phyloP scores from a whole-genome alignment of 2,113 vertebrate genomes.

The Oryzias melastigma region DNA sequence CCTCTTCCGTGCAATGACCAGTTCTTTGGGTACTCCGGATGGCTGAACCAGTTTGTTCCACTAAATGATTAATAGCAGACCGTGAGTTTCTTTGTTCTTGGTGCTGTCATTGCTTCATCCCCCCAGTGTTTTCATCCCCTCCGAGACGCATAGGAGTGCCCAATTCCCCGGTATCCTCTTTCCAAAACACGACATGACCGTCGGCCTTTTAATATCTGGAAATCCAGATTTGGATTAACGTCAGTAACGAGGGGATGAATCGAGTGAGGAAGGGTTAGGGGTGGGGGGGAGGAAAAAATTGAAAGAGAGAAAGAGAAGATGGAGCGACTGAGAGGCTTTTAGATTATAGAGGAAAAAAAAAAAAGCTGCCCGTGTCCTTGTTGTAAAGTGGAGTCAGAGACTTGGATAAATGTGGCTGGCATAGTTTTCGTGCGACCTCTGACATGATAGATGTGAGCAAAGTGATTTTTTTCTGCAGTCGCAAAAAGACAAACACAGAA shows the following conservation, averaged over 20 bases:
- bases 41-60: constrained; percentile 54
- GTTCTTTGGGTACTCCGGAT: constrained; percentile 49
- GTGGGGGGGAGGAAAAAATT: constrained; percentile 17
- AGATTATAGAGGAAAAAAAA: constrained; percentile 46
- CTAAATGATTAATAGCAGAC: constrained; percentile 64
- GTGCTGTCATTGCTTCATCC: constrained; percentile 52
- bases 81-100: constrained; percentile 62
- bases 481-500: constrained; percentile 18
- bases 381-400: constrained; percentile 35
- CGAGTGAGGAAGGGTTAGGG: constrained; percentile 18
- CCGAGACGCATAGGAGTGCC: constrained; percentile 62
- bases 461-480: constrained; percentile 16
- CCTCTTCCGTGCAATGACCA: constrained; percentile 71
- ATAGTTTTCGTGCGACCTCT: constrained; percentile 32
- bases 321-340: constrained; percentile 60
- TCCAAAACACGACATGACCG: constrained; percentile 58
- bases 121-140: constrained; percentile 62
- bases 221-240: constrained; percentile 76
- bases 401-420: constrained; percentile 36
- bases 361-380: constrained; percentile 50
- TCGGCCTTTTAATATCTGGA: constrained; percentile 68
- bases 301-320: constrained; percentile 37
- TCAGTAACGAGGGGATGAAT: constrained; percentile 46
- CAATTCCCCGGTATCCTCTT: constrained; percentile 63
- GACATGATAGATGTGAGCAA: constrained; percentile 52